These are phyloP conservation scores for Ethmia dodecea DNA, from an alignment of 2,888 invertebrate species.

Conservation along the genomic window DNA sequence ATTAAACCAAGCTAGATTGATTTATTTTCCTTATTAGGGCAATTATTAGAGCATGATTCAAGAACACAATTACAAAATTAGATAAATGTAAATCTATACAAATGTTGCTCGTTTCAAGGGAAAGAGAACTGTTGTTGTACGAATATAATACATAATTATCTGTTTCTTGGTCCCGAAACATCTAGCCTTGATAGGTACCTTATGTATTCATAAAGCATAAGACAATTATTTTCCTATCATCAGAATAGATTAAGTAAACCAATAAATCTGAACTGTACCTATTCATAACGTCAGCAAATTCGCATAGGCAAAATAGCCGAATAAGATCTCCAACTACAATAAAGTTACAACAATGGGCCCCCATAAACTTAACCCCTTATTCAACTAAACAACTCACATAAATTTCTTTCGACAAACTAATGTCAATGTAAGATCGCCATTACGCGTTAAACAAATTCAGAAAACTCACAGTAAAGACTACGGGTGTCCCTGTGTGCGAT, in stretches of 20 bases:
- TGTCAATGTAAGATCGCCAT: conserved; percentile 76
- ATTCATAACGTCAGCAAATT: conserved; percentile 35
- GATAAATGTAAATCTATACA: too few species aligned
- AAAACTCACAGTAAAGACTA: conserved; percentile 34
- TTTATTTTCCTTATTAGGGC: too few species aligned
- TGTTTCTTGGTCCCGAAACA: too few species aligned
- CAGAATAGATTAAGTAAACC: not conserved
- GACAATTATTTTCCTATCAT: too few species aligned
- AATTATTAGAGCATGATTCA: too few species aligned
- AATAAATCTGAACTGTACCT: conserved; percentile 27
- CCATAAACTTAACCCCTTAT: conserved; percentile 72
- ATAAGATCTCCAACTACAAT: conserved; percentile 36
- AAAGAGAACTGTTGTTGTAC: too few species aligned
- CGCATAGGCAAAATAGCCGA: conserved; percentile 30
- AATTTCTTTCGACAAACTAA: conserved; percentile 76
- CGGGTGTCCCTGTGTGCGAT: conserved; percentile 23
- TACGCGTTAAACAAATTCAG: conserved; percentile 72
- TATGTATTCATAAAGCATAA: too few species aligned
- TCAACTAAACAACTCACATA: conserved; percentile 74
- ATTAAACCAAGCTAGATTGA: too few species aligned
- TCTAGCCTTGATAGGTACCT: too few species aligned
- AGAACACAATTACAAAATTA: too few species aligned
- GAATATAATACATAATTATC: too few species aligned
- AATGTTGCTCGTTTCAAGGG: too few species aligned
- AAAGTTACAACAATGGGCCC: conserved; percentile 48